A percentile compares a stretch with the other conserved stretches of the same genome.
Conservation (phyloP, 2,888 invertebrate species). For the Seira musarum region DNA sequence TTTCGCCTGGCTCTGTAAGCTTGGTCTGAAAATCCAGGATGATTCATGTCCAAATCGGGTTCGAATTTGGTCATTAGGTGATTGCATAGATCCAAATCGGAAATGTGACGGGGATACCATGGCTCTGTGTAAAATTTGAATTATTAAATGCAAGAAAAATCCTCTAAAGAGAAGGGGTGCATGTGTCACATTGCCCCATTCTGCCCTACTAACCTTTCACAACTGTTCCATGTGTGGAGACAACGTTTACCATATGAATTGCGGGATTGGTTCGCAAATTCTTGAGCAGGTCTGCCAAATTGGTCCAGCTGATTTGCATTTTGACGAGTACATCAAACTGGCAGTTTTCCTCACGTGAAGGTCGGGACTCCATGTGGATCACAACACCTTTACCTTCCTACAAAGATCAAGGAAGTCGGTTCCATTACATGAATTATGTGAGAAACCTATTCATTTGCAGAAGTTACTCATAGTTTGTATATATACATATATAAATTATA, state of each 20-base stretch:
- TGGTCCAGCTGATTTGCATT: constrained; percentile 86
- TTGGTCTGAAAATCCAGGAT: constrained; percentile 97
- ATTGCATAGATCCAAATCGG: constrained; percentile 96
- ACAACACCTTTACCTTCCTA: constrained; percentile 80
- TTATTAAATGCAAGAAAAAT: no score
- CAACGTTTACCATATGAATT: constrained; percentile 85
- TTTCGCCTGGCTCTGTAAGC: constrained; percentile 94
- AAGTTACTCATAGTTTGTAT: no score
- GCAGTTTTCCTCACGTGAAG: constrained; percentile 81
- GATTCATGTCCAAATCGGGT: constrained; percentile 98
- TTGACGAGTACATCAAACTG: constrained; percentile 92
- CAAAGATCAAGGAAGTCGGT: no score
- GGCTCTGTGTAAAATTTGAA: constrained; percentile 79
- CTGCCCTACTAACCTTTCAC: constrained; percentile 84
- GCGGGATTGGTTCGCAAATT: constrained; percentile 88
- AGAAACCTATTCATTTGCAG: no score
- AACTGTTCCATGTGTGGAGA: constrained; percentile 88
- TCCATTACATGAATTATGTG: no score
- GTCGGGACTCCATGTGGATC: constrained; percentile 91
- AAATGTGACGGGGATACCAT: constrained; percentile 97
- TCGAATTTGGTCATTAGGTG: constrained; percentile 99
- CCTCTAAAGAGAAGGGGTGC: no score
- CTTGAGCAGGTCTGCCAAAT: constrained; percentile 85
- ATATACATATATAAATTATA: no score
- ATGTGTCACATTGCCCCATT: no score